Conservation (phyloP, 1,140 invertebrate species). For the Psix sp. region DNA sequence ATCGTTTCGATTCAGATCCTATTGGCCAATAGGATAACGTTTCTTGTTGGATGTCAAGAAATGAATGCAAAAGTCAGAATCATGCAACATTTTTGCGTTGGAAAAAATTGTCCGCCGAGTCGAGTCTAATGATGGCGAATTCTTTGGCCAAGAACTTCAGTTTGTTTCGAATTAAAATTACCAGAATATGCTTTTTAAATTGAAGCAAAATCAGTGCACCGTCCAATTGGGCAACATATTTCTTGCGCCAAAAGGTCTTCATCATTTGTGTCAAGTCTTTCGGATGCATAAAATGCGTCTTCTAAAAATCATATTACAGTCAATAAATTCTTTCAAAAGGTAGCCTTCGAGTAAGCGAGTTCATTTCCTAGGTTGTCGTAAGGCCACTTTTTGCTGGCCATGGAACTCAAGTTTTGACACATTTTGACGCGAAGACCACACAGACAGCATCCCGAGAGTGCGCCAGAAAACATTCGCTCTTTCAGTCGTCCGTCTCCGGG, state of each 20-base stretch:
- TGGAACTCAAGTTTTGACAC: conserved; percentile 75
- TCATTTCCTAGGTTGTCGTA: conserved; percentile 68
- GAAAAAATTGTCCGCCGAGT: too few relatives aligned
- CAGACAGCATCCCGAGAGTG: conserved; percentile 63
- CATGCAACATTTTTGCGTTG: too few relatives aligned
- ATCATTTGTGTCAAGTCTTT: conserved; percentile 25
- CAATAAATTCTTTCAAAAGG: conserved; percentile 40
- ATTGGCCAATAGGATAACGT: too few relatives aligned
- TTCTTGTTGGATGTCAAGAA: too few relatives aligned
- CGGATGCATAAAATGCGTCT: conserved; percentile 22
- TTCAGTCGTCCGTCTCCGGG: conserved; percentile 42
- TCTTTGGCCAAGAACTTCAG: too few relatives aligned
- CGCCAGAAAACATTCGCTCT: conserved; percentile 69
- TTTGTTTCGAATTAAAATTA: too few relatives aligned
- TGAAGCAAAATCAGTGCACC: too few relatives aligned
- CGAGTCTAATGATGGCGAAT: too few relatives aligned
- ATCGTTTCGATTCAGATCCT: too few relatives aligned
- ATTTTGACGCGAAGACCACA: conserved; percentile 76
- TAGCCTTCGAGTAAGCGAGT: conserved; percentile 56
- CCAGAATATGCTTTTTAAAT: too few relatives aligned
- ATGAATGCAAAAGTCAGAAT: too few relatives aligned
- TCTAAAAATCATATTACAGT: conserved; percentile 33
- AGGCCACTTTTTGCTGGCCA: conserved; percentile 66
- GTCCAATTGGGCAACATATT: conserved; percentile 10
- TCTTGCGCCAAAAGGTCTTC: conserved; percentile 40